Base-by-base conservation (phyloP, 2,888 invertebrate species). In the Penaeus monodon region DNA sequence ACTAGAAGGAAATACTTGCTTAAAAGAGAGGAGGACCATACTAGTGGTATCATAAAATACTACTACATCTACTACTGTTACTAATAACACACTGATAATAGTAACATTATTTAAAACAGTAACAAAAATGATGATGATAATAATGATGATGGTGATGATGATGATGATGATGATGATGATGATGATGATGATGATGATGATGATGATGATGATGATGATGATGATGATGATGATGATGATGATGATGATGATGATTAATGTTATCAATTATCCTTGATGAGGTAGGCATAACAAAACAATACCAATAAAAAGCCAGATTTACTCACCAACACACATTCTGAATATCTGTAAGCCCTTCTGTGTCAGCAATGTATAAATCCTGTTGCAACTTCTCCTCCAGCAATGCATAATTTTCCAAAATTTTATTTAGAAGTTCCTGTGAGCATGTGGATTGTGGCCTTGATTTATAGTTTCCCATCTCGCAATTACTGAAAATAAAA, bases 391-490 rank as follows among this genome's bases (percentile, higher is more conserved):
- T 89, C 57, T 87, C 74, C 65, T 89, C 85, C 73, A 89, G 57
- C 38, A 82, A 29, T 38, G 64, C 57, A 90, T 93, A 93, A 76
- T 93, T 92, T 90, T 93, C 93, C 89, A 92, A 92, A 81, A 93
- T 93, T 89, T 93, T 93, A 91, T 93, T 93, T 90, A 93, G 93
- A 64, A 93, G 90, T 90, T 93, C 93, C 91, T 93, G 93, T 89
- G 92, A 91, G 91, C 92, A 92, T 10, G 92, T 91, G 64, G 91
- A 91, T 12, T 91, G 91, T 80, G 92, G 92, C 82, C 92, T 90
- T 49, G 92, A 92, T 86, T 92, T 92, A 88, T 92, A 92, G 86
- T 92, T 92, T 74, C 92, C 92, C 92, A 92, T 92, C 73, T 65
- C 29, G 57, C 17, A 57, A 63, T 65, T 33, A 24, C 63, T 64